Percentiles rank a stretch among this genome's conserved stretches.
These are phyloP conservation scores for Drosophila borborema DNA, from an alignment of 2,888 invertebrate genomes.

Conservation along the genomic window DNA sequence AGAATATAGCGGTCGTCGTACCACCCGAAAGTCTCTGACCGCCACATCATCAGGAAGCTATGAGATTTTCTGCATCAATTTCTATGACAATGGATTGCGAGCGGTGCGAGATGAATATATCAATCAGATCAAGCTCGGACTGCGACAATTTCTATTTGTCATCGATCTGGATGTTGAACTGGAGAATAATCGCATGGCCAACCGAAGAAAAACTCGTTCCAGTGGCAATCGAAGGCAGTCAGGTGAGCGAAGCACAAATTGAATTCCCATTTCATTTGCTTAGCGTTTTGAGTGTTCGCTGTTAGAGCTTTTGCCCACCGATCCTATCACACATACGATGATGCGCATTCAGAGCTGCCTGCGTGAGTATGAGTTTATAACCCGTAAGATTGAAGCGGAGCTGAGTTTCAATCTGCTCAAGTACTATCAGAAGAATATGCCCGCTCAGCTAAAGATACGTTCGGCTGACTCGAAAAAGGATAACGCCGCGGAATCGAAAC, in stretches of 20 bases:
- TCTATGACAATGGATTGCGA: conserved; percentile 66
- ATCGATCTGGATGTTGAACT: conserved; percentile 70
- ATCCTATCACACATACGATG: conserved; percentile 37
- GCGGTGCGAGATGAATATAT: conserved; percentile 74
- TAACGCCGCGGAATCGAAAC: conserved; percentile 9
- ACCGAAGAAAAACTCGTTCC: neutral
- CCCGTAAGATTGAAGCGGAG: conserved; percentile 46
- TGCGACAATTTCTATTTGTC: conserved; percentile 66
- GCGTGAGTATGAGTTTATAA: conserved; percentile 36
- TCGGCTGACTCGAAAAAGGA: conserved; percentile 6
- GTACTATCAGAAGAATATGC: conserved; percentile 52
- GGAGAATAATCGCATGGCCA: conserved; percentile 5
- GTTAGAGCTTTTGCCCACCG: conserved; percentile 16
- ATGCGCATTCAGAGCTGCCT: conserved; percentile 44
- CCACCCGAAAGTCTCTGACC: conserved; percentile 5
- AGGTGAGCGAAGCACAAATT: conserved; percentile 26
- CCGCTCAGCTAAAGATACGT: conserved; percentile 50
- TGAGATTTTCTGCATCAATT: conserved; percentile 70
- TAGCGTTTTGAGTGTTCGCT: neutral
- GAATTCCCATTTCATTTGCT: no score
- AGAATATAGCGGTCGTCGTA: conserved; percentile 21
- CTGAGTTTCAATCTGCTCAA: conserved; percentile 51
- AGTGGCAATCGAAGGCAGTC: neutral
- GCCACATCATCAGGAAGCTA: conserved; percentile 9
- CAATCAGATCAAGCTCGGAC: conserved; percentile 57